Base-by-base conservation (phyloP, 2,797 vertebrate species). In the Bradypodion pumilum region DNA sequence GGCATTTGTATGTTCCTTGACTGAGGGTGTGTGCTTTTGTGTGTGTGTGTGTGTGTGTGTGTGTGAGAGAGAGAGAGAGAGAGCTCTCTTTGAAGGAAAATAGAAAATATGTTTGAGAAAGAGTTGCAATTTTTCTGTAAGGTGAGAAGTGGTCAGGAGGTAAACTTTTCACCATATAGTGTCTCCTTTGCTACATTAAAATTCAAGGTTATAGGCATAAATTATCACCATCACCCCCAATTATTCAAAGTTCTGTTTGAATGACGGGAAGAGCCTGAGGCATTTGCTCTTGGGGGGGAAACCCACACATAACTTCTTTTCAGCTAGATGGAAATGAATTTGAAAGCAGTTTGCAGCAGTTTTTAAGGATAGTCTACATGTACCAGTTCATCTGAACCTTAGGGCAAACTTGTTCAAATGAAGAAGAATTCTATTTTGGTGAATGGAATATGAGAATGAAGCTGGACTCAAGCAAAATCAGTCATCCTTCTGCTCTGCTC, bases 121-220 rank as follows among this genome's bases (percentile, higher is more conserved):
- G 46, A 49, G 46, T 49, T 7, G 13, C 7, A 49, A 12, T 49
- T 49, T 49, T 46, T 49, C 13, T 49, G 46, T 46, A 49, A 49
- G 46, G 46, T 49, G 46, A 12, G 46, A 49, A 49, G 46, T 49
- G 46, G 46, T 49, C 46, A 49, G 46, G 40, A 52, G 87, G 88
- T 85, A 42, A 42, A 63, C 2, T 40, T 68, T 80, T 46, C 68
- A 42, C n/a, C 56, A 3, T 46, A 63, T 4, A 2, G 6, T 37
- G 8, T 0, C 0, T 1, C n/a, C 1, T 77, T 60, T 1, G 0
- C 0, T 0, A 5, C 25, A 21, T 63, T 59, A 63, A 44, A 42
- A 62, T 19, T 59, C 21, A 0, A 0, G 1, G 63, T 65, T 10
- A n/a, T 32, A 52, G 32, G 70, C 32, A 49, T 86, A 65, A 29